Base-by-base conservation (phyloP, 2,888 invertebrate genomes). In the Rhagonycha fulva region DNA sequence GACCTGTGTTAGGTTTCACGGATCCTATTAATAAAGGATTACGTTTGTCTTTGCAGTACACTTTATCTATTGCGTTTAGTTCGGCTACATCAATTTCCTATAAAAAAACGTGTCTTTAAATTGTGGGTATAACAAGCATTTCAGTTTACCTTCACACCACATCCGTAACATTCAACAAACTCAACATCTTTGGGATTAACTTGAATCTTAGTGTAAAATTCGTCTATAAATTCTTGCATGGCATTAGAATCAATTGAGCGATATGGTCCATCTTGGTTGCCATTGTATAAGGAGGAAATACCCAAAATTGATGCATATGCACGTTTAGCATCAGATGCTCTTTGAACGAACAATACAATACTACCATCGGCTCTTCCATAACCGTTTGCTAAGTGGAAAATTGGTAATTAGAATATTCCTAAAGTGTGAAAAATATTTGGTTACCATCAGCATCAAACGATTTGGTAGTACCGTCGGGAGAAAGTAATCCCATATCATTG, bases 1-100 rank as follows among this genome's bases (percentile, higher is more conserved):
- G 99, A 1, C 99, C 99, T 94, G 98, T 96, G 88, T 98, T 98
- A 2, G 98, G 96, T 88, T 99, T 99, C 0, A 98, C 95, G 0
- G 98, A 97, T 9, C 99, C 99, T 81, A 99, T 92, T 70, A 97
- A 88, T 69, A 99, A 90, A 7, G 98, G 97, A 14, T 88, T 87
- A 72, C 90, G 89, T 32, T 97, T 91, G 79, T 93, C 93, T 86
- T 93, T 92, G 89, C 97, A 97, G 88, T 97, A 97, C 71, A 96
- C 91, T 79, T 95, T 94, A 1, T 95, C 94, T 80, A 99, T 94
- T 0, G 97, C 94, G 86, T 97, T 96, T 5, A 98, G 92, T 89
- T 99, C 99, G 84, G 96, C 95, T 80, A 85, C 85, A 76, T 88
- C 88, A 3, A 81, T 82, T 61, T 84, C 79, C 87, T 87, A 77